Evolutionary conservation across 2,797 vertebrate genomes (phyloP).

Genomic region (Morelia viridis): DNA sequence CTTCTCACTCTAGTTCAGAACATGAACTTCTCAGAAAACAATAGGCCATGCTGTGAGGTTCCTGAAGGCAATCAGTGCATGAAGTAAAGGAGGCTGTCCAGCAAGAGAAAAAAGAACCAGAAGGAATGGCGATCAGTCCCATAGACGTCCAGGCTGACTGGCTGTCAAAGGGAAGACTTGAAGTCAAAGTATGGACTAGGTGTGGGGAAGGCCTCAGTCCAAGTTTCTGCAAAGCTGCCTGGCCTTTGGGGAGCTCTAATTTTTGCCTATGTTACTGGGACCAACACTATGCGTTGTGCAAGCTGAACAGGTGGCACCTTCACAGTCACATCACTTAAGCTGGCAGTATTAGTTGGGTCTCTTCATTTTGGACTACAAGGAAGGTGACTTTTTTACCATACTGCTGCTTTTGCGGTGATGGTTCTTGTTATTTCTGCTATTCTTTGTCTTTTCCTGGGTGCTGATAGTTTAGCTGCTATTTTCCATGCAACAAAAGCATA

Average conservation of each 20-base stretch:
- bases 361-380: not conserved
- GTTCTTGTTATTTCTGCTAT: not conserved
- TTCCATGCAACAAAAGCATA: not conserved
- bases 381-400: not conserved
- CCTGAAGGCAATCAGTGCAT: not conserved
- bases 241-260: not conserved
- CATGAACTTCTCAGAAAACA: not conserved
- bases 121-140: not conserved
- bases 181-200: not conserved
- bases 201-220: no score
- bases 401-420: not conserved
- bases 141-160: not conserved
- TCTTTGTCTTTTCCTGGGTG: not conserved
- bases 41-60: not conserved
- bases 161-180: not conserved
- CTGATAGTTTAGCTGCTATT: not conserved
- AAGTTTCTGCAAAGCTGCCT: not conserved
- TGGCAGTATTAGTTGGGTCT: not conserved
- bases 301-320: not conserved
- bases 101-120: not conserved
- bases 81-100: not conserved
- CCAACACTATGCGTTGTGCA: not conserved
- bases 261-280: not conserved
- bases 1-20: not conserved
- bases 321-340: not conserved